Percentiles rank a stretch among this genome's conserved stretches.
phyloP scores from a whole-genome alignment of 2,797 vertebrate genomes.

The Heliangelus exortis region DNA sequence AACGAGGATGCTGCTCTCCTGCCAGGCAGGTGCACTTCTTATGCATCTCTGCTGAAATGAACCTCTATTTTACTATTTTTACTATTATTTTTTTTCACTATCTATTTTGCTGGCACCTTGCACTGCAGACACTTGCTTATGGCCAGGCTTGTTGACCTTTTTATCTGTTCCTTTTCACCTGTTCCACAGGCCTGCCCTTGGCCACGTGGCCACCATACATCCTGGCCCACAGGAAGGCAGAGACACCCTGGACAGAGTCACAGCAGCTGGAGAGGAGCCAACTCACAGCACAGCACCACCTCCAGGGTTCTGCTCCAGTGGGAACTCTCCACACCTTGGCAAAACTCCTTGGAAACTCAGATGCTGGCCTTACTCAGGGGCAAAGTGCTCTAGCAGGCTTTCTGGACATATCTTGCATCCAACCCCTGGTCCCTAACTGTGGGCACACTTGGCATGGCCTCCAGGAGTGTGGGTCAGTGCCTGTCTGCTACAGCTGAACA shows the following conservation, averaged over 20 bases:
- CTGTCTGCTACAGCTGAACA: not conserved
- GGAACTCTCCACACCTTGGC: not conserved
- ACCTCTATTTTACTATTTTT: not conserved
- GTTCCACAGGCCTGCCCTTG: not conserved
- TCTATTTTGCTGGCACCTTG: not conserved
- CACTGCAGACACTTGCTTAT: not conserved
- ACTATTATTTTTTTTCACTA: no score
- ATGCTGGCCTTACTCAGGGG: not conserved
- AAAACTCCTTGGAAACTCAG: not conserved
- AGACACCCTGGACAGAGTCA: not conserved
- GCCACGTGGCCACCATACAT: not conserved
- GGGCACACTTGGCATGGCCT: not conserved
- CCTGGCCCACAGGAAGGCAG: not conserved
- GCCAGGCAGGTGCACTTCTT: not conserved
- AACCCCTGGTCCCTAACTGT: not conserved
- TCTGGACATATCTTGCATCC: not conserved
- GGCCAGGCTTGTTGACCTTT: not conserved
- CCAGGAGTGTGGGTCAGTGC: not conserved
- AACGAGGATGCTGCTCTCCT: not conserved
- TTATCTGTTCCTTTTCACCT: no score
- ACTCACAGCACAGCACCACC: not conserved
- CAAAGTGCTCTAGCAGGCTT: not conserved
- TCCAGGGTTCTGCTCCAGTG: not conserved
- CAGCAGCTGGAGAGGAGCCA: not conserved
- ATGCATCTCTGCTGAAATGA: not conserved